These are phyloP conservation scores for Poecilia wingei DNA, from an alignment of 2,797 vertebrate species.

Conservation along the genomic window DNA sequence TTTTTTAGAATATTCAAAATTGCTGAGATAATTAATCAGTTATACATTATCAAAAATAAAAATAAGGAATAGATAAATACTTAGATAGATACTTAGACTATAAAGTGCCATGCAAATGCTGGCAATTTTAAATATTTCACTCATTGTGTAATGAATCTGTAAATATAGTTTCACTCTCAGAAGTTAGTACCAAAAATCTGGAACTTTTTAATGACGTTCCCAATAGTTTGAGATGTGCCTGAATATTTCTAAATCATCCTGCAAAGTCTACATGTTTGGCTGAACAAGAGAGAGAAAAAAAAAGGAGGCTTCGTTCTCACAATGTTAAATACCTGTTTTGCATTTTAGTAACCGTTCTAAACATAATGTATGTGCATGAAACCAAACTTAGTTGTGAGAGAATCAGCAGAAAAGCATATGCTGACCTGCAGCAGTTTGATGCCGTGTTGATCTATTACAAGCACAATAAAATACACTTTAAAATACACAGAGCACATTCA, in stretches of 20 bases:
- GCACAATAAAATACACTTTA: neutral
- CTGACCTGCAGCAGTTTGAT: neutral
- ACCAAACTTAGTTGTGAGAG: neutral
- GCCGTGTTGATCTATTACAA: neutral
- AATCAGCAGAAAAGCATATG: neutral
- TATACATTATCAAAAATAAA: neutral
- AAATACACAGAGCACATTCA: neutral
- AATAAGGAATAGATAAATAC: neutral
- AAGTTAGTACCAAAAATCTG: too few species aligned
- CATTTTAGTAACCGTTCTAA: neutral
- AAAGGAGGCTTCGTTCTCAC: neutral
- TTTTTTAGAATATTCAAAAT: neutral
- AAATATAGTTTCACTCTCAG: neutral
- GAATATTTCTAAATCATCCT: neutral
- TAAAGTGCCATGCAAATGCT: too few species aligned
- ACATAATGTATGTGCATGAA: neutral
- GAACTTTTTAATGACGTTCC: too few species aligned
- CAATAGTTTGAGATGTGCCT: neutral
- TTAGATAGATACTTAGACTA: too few species aligned
- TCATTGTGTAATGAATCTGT: neutral
- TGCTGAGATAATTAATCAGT: neutral
- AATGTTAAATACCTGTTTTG: neutral
- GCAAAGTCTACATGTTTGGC: neutral
- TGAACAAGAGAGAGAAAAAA: neutral
- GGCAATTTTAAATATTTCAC: neutral